These are phyloP conservation scores for Plagodis dolabraria DNA, from an alignment of 2,888 invertebrate genomes.

Conservation along the genomic window DNA sequence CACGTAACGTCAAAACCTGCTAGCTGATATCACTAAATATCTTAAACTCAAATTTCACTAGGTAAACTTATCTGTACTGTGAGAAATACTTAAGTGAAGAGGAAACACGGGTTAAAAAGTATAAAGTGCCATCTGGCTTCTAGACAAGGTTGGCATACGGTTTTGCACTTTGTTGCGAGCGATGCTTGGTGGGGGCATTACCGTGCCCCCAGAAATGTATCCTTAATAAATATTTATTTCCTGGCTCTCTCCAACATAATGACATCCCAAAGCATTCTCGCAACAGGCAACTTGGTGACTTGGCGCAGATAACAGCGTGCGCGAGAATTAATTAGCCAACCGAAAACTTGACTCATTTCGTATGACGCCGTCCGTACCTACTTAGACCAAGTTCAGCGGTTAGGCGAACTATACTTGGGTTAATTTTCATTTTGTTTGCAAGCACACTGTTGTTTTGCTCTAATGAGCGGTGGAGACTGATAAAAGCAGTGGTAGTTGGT, in stretches of 20 bases:
- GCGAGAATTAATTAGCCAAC: constrained; percentile 62
- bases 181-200: too few relatives aligned
- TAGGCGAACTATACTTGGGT: not conserved
- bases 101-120: too few relatives aligned
- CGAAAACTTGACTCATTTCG: constrained; percentile 62
- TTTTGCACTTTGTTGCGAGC: too few relatives aligned
- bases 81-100: too few relatives aligned
- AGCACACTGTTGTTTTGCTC: not conserved
- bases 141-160: too few relatives aligned
- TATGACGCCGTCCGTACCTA: constrained; percentile 23
- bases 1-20: too few relatives aligned
- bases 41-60: too few relatives aligned
- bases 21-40: too few relatives aligned
- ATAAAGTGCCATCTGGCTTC: too few relatives aligned
- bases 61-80: too few relatives aligned
- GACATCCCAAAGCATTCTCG: constrained; percentile 13
- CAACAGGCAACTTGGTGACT: constrained; percentile 21
- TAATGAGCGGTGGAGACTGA: not conserved
- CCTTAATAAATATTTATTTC: not conserved
- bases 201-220: too few relatives aligned
- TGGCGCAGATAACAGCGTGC: constrained; percentile 55
- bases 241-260: constrained; percentile 5
- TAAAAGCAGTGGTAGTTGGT: too few relatives aligned
- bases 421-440: not conserved
- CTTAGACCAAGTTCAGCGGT: constrained; percentile 10